A percentile compares a stretch with the other conserved stretches of the same genome.
phyloP scores from a whole-genome alignment of 2,113 vertebrate species.

The Poecilia latipinna region DNA sequence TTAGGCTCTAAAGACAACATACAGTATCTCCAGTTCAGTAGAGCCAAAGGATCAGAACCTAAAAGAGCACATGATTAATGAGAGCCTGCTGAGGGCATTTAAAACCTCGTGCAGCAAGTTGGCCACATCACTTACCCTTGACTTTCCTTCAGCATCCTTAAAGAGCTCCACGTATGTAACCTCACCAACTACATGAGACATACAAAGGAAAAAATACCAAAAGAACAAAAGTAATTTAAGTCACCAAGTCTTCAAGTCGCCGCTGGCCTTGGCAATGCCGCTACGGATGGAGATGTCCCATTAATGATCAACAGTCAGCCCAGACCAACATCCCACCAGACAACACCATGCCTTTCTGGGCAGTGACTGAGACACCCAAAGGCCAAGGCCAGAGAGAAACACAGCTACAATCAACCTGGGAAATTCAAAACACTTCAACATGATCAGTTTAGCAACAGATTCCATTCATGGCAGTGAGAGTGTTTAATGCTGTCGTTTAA shows the following conservation, averaged over 20 bases:
- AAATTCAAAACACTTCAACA: slow-evolving; percentile 89
- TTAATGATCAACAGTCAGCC: slow-evolving; percentile 95
- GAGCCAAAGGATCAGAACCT: slow-evolving; percentile 92
- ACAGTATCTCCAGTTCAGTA: slow-evolving; percentile 78
- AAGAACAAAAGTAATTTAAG: slow-evolving; percentile 97
- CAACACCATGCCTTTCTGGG: slow-evolving; percentile 92
- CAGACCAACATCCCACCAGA: slow-evolving; percentile 92
- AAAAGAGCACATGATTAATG: slow-evolving; percentile 89
- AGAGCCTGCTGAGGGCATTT: slow-evolving; percentile 97
- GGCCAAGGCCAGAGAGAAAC: slow-evolving; percentile 91
- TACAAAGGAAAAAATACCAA: slow-evolving; percentile 99
- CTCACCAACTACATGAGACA: slow-evolving; percentile 99
- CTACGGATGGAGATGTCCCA: slow-evolving; percentile 94
- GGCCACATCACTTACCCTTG: slow-evolving; percentile 99
- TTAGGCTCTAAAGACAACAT: slow-evolving; percentile 85
- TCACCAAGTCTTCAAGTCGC: slow-evolving; percentile 95
- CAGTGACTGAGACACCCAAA: slow-evolving; percentile 90
- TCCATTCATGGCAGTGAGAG: slow-evolving; percentile 85
- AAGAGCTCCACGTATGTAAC: slow-evolving; percentile 99
- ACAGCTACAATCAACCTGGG: slow-evolving; percentile 91
- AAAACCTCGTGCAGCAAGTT: slow-evolving; percentile 95
- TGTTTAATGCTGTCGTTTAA: slow-evolving; percentile 88
- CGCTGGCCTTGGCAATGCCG: slow-evolving; percentile 90
- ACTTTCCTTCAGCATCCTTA: slow-evolving; percentile 99
- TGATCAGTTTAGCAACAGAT: slow-evolving; percentile 91